Evolutionary conservation across 2,113 vertebrate genomes (phyloP).

Genomic region (Donacobius atricapilla): DNA sequence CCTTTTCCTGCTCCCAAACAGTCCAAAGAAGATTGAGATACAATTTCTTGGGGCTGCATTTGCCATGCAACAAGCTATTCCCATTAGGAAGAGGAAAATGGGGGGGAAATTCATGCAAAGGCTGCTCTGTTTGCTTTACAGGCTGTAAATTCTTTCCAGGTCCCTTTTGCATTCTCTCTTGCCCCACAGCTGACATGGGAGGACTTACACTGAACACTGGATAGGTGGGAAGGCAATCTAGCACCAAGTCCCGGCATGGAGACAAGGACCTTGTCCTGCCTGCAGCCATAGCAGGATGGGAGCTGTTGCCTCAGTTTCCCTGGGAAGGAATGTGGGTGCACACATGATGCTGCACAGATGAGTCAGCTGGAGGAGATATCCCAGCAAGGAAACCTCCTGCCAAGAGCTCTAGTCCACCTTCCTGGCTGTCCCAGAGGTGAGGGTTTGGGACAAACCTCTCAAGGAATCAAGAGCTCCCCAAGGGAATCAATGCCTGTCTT

Average conservation of each 20-base stretch:
- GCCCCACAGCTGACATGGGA: fast-evolving
- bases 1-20: neutral
- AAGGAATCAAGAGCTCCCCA: neutral
- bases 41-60: neutral
- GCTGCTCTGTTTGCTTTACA: neutral
- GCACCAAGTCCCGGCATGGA: fast-evolving
- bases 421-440: fast-evolving
- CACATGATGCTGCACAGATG: fast-evolving
- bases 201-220: neutral
- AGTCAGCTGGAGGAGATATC: neutral
- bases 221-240: neutral
- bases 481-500: neutral
- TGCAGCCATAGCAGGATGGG: neutral
- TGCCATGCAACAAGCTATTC: neutral
- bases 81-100: neutral
- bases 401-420: neutral
- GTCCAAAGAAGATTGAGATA: fast-evolving
- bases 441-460: neutral
- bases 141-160: neutral
- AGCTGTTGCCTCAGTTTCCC: neutral
- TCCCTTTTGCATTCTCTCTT: neutral
- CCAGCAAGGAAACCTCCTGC: neutral
- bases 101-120: neutral
- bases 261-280: neutral
- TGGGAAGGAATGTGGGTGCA: fast-evolving